Evolutionary conservation across 2,888 invertebrate genomes (phyloP).

Genomic region (Dascillus cervinus): DNA sequence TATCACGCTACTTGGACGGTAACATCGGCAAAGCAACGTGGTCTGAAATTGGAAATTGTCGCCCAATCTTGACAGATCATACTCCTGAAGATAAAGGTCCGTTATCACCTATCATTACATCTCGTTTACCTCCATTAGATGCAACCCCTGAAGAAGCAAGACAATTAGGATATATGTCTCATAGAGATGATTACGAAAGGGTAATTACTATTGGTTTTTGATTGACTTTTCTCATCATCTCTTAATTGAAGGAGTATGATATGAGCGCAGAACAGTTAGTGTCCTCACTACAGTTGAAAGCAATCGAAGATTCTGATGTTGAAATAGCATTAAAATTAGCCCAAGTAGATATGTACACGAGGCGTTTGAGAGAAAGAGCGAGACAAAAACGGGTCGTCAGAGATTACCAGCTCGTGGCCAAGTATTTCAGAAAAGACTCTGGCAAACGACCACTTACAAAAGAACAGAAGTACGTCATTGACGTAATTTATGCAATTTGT

Average conservation of each 20-base stretch:
- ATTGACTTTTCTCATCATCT: not conserved
- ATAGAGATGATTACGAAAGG: constrained; percentile 92
- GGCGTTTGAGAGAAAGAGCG: constrained; percentile 75
- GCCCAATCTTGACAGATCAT: constrained; percentile 66
- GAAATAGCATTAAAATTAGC: constrained; percentile 85
- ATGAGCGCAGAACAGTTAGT: constrained; percentile 83
- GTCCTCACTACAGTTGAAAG: constrained; percentile 72
- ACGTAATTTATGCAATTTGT: constrained; percentile 5
- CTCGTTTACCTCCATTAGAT: constrained; percentile 71
- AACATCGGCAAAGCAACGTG: constrained; percentile 84
- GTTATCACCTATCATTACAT: constrained; percentile 63
- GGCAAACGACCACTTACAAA: constrained; percentile 52
- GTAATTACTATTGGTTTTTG: constrained; percentile 39
- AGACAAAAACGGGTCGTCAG: constrained; percentile 83
- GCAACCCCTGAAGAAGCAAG: constrained; percentile 77
- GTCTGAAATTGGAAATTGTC: constrained; percentile 62
- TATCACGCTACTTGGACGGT: constrained; percentile 80
- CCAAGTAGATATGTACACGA: constrained; percentile 86
- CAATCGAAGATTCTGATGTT: constrained; percentile 78
- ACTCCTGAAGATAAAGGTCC: constrained; percentile 69
- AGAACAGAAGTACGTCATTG: constrained; percentile 63
- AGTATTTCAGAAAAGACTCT: constrained; percentile 59
- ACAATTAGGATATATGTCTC: constrained; percentile 89
- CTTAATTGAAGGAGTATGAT: constrained; percentile 71
- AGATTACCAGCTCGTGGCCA: constrained; percentile 83